Evolutionary conservation across 2,797 vertebrate genomes (phyloP), one percentile per base, ranked within the genome.

Genomic region (Florisuga fusca): DNA sequence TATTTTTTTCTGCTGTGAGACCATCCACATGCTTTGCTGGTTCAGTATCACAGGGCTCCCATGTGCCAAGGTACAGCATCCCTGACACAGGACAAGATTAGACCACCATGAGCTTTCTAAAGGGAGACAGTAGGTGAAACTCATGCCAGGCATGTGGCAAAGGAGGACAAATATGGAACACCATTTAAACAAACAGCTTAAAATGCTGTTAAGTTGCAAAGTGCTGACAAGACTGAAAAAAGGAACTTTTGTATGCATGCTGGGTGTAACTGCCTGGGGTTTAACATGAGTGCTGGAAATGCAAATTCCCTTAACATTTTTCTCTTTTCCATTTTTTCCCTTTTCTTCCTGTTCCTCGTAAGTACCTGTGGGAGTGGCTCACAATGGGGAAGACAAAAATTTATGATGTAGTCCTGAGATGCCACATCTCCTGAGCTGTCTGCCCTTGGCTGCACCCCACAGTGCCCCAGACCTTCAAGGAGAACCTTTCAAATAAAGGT

Each of bases 1-100:
- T 69, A 88, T 88, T 93, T 91, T 66, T 66, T 53, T 59, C 91
- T 95, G 90, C 90, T 73, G 6, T 90, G 90, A 90, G 83, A 82
- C 55, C 87, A 95, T 57, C 91, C 94, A 69, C 33, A 45, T 34
- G 87, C 87, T 90, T 68, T 86, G 55, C 58, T 76, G 64, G 66
- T 75, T 91, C 59, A 90, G 51, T 66, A 68, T 38, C 69, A 69
- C 54, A 81, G 76, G 62, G 45, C 46, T 81, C 51, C 34, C 9
- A 1, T 23, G 31, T 66, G 88, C 91, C 83, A 88, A 72, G 71
- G 74, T 23, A 69, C 57, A 45, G 53, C 3, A 18, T 33, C 27
- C 57, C 55, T 57, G 38, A 36, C 0, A 0, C 0, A 34, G 64
- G 61, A 38, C 72, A 45, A 76, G 69, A 43, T 76, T 6, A 74